A percentile compares a stretch with the other conserved stretches of the same genome.
Conservation (phyloP, 2,113 vertebrate genomes). For the Casuarius casuarius region DNA sequence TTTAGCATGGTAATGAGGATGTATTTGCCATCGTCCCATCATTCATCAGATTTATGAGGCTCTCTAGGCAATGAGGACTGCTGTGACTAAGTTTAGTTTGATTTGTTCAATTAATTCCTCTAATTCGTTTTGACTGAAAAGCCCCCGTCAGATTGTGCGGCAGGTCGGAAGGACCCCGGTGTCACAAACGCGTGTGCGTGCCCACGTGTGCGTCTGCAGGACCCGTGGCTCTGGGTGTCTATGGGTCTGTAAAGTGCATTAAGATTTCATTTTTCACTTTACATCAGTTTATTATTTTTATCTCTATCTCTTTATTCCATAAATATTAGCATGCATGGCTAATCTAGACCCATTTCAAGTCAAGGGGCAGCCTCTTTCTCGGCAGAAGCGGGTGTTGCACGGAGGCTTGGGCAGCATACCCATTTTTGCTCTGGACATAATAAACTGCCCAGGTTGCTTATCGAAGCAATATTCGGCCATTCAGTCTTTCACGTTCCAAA, state of each 20-base stretch:
- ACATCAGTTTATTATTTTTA: background rate
- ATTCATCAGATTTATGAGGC: conserved; percentile 64
- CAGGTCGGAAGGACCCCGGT: background rate
- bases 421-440: background rate
- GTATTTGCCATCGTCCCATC: conserved; percentile 69
- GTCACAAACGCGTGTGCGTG: background rate
- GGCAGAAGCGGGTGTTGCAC: rapidly evolving
- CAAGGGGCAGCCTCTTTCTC: background rate
- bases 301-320: conserved; percentile 7
- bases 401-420: background rate
- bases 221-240: background rate
- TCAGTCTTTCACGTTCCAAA: background rate
- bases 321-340: background rate
- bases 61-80: conserved; percentile 51
- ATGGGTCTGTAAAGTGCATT: background rate
- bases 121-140: conserved; percentile 54
- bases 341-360: background rate
- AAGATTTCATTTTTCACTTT: background rate
- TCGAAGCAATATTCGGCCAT: background rate
- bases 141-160: background rate
- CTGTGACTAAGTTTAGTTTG: conserved; percentile 66
- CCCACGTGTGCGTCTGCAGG: background rate
- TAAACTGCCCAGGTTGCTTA: background rate
- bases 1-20: conserved; percentile 75
- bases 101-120: conserved; percentile 65